Evolutionary conservation across 2,797 vertebrate genomes (phyloP).

Genomic region (Dendrocincla tyrannina): DNA sequence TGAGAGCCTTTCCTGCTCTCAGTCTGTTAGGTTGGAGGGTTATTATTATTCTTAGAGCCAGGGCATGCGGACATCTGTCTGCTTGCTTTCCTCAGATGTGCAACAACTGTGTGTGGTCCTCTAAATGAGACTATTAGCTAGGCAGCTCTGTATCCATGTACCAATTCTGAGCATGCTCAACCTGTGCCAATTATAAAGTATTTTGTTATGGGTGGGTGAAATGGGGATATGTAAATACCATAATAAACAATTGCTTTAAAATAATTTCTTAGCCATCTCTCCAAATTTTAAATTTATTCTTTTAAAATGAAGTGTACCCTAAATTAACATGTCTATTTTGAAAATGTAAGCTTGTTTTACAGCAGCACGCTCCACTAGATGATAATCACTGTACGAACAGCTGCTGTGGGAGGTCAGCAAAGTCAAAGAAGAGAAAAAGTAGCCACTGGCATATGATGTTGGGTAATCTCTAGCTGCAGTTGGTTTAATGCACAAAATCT

Average conservation of each 20-base stretch:
- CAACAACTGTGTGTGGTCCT: slow-evolving; percentile 64
- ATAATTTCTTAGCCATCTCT: background rate
- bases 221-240: background rate
- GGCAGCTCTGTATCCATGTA: slow-evolving; percentile 2
- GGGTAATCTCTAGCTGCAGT: background rate
- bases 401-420: background rate
- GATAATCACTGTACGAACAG: background rate
- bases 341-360: background rate
- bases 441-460: background rate
- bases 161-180: background rate
- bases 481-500: background rate
- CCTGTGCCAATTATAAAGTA: slow-evolving; percentile 20
- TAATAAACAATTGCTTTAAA: background rate
- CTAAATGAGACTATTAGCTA: slow-evolving; percentile 49
- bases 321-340: background rate
- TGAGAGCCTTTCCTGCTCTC: background rate
- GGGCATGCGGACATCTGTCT: slow-evolving; percentile 53
- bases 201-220: slow-evolving; percentile 7
- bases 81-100: slow-evolving; percentile 33
- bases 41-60: slow-evolving; percentile 55
- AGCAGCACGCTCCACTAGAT: background rate
- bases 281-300: background rate
- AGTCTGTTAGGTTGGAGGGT: slow-evolving; percentile 20
- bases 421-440: slow-evolving; percentile 10
- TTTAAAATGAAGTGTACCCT: background rate